A percentile compares a stretch with the other conserved stretches of the same genome.
phyloP scores from a whole-genome alignment of 2,113 vertebrate genomes.

The Carlito syrichta region DNA sequence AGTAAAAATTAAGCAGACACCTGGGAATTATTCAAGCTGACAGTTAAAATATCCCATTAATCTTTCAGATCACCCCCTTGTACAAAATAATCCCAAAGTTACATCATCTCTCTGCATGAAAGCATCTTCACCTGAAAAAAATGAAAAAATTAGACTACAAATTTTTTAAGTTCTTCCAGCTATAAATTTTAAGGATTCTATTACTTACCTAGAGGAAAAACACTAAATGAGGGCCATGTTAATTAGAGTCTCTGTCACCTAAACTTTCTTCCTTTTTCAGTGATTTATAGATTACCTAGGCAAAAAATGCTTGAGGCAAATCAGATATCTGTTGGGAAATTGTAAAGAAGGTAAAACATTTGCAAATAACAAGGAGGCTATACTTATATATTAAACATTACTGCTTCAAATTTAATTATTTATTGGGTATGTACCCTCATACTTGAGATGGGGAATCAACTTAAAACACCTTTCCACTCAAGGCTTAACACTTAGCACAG shows the following conservation, averaged over 20 bases:
- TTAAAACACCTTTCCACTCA: not conserved
- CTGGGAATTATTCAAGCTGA: slow-evolving; percentile 36
- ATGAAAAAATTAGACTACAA: not conserved
- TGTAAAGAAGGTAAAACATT: not conserved
- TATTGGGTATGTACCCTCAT: not conserved
- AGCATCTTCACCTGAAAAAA: not conserved
- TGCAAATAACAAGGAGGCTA: not conserved
- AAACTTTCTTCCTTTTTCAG: not conserved
- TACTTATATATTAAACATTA: not conserved
- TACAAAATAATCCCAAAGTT: slow-evolving; percentile 36
- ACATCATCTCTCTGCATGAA: slow-evolving; percentile 26
- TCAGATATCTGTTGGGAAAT: slow-evolving; percentile 1
- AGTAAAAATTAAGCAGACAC: slow-evolving; percentile 11
- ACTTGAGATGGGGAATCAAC: not conserved
- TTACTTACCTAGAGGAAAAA: not conserved
- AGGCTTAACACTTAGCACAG: not conserved
- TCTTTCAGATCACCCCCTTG: slow-evolving; percentile 8
- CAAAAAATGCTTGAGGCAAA: not conserved
- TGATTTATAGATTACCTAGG: not conserved
- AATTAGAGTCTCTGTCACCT: not conserved
- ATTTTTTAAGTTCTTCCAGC: not conserved
- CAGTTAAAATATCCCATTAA: slow-evolving; percentile 23
- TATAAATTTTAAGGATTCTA: not conserved
- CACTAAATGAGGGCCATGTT: not conserved
- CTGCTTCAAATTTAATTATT: not conserved